phyloP scores from a whole-genome alignment of 2,113 vertebrate genomes.

The Chlorodrepanis virens region DNA sequence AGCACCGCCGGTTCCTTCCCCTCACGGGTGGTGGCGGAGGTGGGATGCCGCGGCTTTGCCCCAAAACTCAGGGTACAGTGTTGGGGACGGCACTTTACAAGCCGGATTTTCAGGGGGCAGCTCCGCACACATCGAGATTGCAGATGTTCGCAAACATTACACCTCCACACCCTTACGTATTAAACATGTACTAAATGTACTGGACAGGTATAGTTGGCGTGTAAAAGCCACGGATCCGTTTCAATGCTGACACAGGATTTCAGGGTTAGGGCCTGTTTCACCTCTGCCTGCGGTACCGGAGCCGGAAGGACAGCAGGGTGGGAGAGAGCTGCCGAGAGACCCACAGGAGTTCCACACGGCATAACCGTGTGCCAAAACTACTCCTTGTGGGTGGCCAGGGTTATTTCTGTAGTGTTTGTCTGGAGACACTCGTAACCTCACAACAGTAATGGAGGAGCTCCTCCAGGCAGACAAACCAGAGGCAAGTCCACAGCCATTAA shows the following conservation, averaged over 20 bases:
- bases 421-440: neutral
- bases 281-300: accelerated
- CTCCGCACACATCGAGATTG: accelerated
- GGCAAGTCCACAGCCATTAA: accelerated
- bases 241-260: accelerated
- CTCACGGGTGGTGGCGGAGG: too few species aligned
- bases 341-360: accelerated
- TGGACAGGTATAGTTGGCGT: accelerated
- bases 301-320: accelerated
- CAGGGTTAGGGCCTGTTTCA: too few species aligned
- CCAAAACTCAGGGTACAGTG: accelerated
- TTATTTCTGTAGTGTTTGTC: neutral
- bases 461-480: accelerated
- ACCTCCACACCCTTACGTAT: accelerated
- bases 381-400: accelerated
- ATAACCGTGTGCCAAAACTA: accelerated
- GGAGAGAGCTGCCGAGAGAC: accelerated
- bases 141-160: accelerated
- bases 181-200: accelerated
- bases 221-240: neutral
- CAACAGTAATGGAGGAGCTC: neutral
- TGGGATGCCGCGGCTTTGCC: accelerated
- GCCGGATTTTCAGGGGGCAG: accelerated
- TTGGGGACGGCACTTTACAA: neutral
- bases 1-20: accelerated